Base-by-base conservation (phyloP, 1,140 invertebrate genomes). In the Aphis craccivora region DNA sequence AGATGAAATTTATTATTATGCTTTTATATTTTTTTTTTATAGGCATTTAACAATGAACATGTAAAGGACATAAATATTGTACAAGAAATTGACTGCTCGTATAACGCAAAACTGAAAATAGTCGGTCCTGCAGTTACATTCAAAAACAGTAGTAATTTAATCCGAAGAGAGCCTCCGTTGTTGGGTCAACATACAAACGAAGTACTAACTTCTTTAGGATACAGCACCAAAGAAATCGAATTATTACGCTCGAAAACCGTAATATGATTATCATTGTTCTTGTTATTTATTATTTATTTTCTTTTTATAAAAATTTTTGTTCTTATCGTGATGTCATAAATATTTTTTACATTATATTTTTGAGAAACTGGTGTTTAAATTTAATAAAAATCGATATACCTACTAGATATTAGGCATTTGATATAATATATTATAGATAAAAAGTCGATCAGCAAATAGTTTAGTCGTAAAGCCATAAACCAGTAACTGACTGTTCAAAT, bases 1-100 rank as follows among this genome's bases (percentile, higher is more conserved):
- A 43, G 30, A 14, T 86, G 30, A 30, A 45, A 86, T 45, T 30
- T 45, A 86, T 45, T 5, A 18, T 35, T 11, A 25, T 86, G 2
- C 14, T n/a, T 23, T 88, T 53, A 20, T 88, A 35, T 3, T 45
- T 45, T 45, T 30, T 30, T 76, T 51, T 89, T 94, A n/a, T 94
- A 96, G 95, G 98, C 98, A 0, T 99, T 99, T 95, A 96, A 97
- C 88, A 98, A 99, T 96, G 97, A 97, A 14, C 98, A 99, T 95
- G 96, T 99, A 0, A 96, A 97, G 94, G 95, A 97, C 37, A 97
- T 97, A 94, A 96, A 96, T 30, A 95, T 99, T 93, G 97, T 99
- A 2, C 97, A 98, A 95, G 97, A 97, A 92, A 94, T 99, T 93
- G 95, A 96, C 2, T 98, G 99, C 96, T 95, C 97, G 0, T 95